Conservation (phyloP, 2,113 vertebrate species). For the Limanda limanda region DNA sequence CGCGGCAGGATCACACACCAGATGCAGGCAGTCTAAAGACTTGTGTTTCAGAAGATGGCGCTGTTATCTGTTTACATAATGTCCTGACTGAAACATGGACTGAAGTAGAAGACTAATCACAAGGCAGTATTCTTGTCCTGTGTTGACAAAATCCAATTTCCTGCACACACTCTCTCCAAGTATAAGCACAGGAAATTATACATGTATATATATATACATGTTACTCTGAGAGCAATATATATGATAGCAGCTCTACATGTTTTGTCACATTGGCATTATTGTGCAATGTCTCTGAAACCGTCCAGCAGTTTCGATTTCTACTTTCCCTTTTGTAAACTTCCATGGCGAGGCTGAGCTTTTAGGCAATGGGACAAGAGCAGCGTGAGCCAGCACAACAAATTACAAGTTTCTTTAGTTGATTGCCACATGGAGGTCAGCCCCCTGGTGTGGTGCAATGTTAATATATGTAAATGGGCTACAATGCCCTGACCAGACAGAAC, state of each 20-base stretch:
- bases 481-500: constrained; percentile 77
- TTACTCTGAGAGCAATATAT: background rate
- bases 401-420: constrained; percentile 40
- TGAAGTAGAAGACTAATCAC: background rate
- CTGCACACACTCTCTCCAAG: too few species aligned
- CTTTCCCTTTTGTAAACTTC: background rate
- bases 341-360: background rate
- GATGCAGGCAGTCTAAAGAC: background rate
- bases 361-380: background rate
- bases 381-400: constrained; percentile 31
- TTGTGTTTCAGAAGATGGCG: constrained; percentile 45
- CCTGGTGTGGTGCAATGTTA: constrained; percentile 68
- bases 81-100: constrained; percentile 23
- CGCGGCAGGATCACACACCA: constrained; percentile 4
- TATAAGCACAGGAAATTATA: background rate
- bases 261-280: background rate
- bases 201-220: too few species aligned
- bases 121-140: background rate
- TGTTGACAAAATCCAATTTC: background rate
- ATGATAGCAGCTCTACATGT: background rate
- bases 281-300: background rate
- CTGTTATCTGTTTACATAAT: constrained; percentile 56
- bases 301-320: constrained; percentile 11
- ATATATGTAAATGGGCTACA: constrained; percentile 78
- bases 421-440: constrained; percentile 58